A percentile compares a stretch with the other conserved stretches of the same genome.
These are phyloP conservation scores for Spodoptera littoralis DNA, from an alignment of 2,888 invertebrate species.

Conservation along the genomic window DNA sequence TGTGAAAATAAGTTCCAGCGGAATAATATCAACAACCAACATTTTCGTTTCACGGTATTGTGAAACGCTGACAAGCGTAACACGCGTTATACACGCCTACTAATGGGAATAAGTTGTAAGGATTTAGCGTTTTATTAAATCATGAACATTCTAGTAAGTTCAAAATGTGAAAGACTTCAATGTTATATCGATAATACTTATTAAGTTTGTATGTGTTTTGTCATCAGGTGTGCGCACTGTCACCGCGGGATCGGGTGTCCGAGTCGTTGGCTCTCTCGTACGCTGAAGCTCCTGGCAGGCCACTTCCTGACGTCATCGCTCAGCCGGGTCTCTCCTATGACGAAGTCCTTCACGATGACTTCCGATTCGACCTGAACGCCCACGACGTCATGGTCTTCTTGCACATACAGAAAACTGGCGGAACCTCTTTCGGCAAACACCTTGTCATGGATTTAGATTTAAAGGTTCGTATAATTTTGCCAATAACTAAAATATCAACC, in stretches of 20 bases:
- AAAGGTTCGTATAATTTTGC: constrained; percentile 80
- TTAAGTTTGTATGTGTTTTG: constrained; percentile 38
- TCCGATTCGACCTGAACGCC: constrained; percentile 96
- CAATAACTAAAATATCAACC: constrained; percentile 23
- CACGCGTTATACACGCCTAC: constrained; percentile 6
- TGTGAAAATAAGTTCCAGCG: constrained; percentile 3
- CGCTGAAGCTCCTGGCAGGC: constrained; percentile 87
- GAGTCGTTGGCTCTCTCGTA: constrained; percentile 85
- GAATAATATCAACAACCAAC: constrained; percentile 10
- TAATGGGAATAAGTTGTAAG: constrained; percentile 23
- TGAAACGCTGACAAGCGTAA: constrained; percentile 15
- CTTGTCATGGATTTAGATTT: constrained; percentile 97
- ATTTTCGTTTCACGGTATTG: constrained; percentile 24
- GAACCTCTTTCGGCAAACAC: constrained; percentile 98
- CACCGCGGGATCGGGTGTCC: constrained; percentile 90
- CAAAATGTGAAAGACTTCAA: no score
- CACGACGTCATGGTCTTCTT: constrained; percentile 99
- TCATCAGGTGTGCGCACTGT: constrained; percentile 92
- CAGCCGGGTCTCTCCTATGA: constrained; percentile 94
- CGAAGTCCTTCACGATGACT: constrained; percentile 95
- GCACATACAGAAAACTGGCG: constrained; percentile 99
- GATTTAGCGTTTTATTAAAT: constrained; percentile 20
- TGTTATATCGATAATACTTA: no score
- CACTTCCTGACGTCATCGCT: constrained; percentile 85
- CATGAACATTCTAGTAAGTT: no score